Base-by-base conservation (phyloP, 2,797 vertebrate species). In the Coendou prehensilis region DNA sequence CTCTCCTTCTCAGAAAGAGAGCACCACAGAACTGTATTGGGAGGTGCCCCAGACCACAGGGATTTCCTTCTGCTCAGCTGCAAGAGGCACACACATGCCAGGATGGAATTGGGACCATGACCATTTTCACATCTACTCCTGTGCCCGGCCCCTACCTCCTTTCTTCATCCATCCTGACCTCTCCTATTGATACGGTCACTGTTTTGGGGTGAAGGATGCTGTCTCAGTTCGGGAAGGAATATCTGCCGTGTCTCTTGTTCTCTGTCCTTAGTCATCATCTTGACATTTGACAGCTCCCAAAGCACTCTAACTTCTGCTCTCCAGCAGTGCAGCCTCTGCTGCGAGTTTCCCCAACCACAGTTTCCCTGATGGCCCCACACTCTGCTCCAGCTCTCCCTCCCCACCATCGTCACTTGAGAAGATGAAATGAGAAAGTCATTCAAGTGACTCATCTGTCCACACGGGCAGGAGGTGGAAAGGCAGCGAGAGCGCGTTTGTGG, bases 1-100 rank as follows among this genome's bases (percentile, higher is more conserved):
- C 82, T 92, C 52, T 93, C 78, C 54, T 92, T 86, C 59, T 26
- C 52, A 95, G 76, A 93, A 87, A 6, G 54, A 75, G 10, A 86
- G 13, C 26, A 10, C 78, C 63, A 50, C 45, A 30, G 52, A 69
- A 95, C 76, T 88, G 50, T 91, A 94, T 30, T 57, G 84, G 98
- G 75, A 69, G 83, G 28, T 0, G 20, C 75, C 95, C 94, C 47
- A 6, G 96, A 97, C 95, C 95, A 94, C 6, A 80, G 97, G 1
- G 89, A 97, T 97, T 98, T 98, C 97, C 97, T 98, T 97, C 96
- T 97, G 85, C 97, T 94, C 93, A 92, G 85, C 80, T 97, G 97
- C 67, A 57, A 11, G 97, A 75, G 82, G 71, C 90, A 96, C 61
- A 61, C 78, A 56, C 54, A 88, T 93, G 91, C 11, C 0, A 67